phyloP scores from a whole-genome alignment of 2,113 vertebrate genomes.

The Ptilonorhynchus violaceus region DNA sequence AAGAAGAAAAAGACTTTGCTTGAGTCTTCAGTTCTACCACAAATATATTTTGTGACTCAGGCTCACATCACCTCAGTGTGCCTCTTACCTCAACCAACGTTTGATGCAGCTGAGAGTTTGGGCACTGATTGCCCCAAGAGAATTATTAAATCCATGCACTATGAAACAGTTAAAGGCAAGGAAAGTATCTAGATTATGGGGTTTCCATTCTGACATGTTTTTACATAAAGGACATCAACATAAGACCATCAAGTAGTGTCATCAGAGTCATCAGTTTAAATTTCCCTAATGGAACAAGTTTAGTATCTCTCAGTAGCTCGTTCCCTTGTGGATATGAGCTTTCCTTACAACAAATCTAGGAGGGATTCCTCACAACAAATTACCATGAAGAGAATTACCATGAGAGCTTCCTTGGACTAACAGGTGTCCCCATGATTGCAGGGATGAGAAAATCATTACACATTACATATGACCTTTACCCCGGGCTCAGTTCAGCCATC shows the following conservation, averaged over 20 bases:
- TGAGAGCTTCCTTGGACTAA: background rate
- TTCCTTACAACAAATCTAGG: too few species aligned
- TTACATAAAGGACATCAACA: background rate
- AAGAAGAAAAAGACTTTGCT: background rate
- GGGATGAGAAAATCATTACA: background rate
- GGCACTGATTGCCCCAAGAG: background rate
- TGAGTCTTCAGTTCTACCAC: background rate
- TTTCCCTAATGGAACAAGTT: background rate
- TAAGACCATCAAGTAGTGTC: too few species aligned
- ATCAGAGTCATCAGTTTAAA: background rate
- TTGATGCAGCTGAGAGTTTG: background rate
- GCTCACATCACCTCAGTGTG: background rate
- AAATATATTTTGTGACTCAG: background rate
- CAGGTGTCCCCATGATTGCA: background rate
- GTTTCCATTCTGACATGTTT: background rate
- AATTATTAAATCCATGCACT: background rate
- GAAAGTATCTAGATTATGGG: background rate
- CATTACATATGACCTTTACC: background rate
- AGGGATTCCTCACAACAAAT: background rate
- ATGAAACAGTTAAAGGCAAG: background rate
- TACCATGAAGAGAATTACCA: fast-evolving
- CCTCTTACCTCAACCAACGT: background rate
- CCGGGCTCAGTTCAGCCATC: background rate
- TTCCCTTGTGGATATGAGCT: fast-evolving
- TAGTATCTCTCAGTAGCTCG: background rate